Evolutionary conservation across 2,797 vertebrate genomes (phyloP).

Genomic region (Malurus leucopterus): DNA sequence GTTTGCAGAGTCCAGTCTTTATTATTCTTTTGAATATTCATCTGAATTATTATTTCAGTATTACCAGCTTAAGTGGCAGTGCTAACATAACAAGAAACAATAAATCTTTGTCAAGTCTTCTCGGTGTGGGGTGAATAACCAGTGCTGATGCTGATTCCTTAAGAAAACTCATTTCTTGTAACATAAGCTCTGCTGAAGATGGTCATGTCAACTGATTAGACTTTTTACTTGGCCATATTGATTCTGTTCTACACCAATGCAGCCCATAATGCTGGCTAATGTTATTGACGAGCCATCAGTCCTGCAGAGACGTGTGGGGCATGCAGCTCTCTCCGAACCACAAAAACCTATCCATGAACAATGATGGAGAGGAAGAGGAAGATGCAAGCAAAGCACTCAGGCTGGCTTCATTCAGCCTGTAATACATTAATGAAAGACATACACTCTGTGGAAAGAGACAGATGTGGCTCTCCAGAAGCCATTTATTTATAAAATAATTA

Average conservation of each 20-base stretch:
- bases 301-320: conserved; percentile 88
- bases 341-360: conserved; percentile 83
- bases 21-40: conserved; percentile 47
- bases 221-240: conserved; percentile 90
- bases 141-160: conserved; percentile 79
- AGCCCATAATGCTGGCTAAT: conserved; percentile 93
- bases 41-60: conserved; percentile 53
- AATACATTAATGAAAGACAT: conserved; percentile 73
- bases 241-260: conserved; percentile 92
- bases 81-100: conserved; percentile 60
- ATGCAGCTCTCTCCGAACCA: conserved; percentile 86
- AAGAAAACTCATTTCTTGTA: conserved; percentile 91
- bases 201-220: conserved; percentile 88
- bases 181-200: conserved; percentile 81
- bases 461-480: conserved; percentile 70
- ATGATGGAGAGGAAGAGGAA: conserved; percentile 79
- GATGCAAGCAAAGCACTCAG: conserved; percentile 83
- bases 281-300: conserved; percentile 98
- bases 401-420: conserved; percentile 47
- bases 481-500: conserved; percentile 84
- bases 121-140: conserved; percentile 71
- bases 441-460: conserved; percentile 63
- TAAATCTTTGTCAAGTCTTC: conserved; percentile 74
- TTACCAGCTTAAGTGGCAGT: conserved; percentile 17
- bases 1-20: background rate